These are phyloP conservation scores for Aporrectodea caliginosa DNA, from an alignment of 1,140 invertebrate species.

Conservation along the genomic window DNA sequence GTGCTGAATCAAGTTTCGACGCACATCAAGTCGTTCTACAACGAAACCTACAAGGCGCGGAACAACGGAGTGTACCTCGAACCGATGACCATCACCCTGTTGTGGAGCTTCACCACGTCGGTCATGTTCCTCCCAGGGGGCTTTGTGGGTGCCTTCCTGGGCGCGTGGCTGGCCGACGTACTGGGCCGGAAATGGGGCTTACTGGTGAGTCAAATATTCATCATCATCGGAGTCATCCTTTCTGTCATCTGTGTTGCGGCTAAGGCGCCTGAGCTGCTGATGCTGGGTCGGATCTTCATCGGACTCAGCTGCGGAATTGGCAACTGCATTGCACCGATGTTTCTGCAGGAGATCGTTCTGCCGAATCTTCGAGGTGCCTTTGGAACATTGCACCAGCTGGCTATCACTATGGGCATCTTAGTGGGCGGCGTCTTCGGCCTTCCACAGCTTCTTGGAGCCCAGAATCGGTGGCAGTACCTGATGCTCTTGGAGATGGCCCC, in stretches of 20 bases:
- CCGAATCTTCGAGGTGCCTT: conserved; percentile 49
- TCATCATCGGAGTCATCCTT: no score
- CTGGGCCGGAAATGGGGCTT: conserved; percentile 63
- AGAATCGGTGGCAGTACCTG: conserved; percentile 58
- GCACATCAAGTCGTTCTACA: no score
- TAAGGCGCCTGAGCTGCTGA: no score
- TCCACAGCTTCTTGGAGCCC: conserved; percentile 52
- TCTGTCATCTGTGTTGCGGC: no score
- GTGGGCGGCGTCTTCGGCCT: conserved; percentile 68
- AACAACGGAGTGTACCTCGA: no score
- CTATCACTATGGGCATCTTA: conserved; percentile 47
- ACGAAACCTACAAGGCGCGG: no score
- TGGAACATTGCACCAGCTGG: conserved; percentile 54
- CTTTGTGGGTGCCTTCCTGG: conserved; percentile 79
- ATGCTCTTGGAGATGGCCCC: conserved; percentile 73
- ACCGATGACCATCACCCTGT: conserved; percentile 37
- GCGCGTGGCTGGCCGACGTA: conserved; percentile 70
- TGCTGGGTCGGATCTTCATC: no score
- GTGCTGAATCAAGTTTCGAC: no score
- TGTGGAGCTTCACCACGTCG: conserved; percentile 67
- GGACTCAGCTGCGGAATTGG: no score
- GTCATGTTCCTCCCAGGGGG: conserved; percentile 86
- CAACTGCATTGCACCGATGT: conserved; percentile 54
- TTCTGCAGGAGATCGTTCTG: conserved; percentile 53
- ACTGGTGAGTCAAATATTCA: no score